Evolutionary conservation across 2,888 invertebrate genomes (phyloP).

Genomic region (Creontiades dilutus): DNA sequence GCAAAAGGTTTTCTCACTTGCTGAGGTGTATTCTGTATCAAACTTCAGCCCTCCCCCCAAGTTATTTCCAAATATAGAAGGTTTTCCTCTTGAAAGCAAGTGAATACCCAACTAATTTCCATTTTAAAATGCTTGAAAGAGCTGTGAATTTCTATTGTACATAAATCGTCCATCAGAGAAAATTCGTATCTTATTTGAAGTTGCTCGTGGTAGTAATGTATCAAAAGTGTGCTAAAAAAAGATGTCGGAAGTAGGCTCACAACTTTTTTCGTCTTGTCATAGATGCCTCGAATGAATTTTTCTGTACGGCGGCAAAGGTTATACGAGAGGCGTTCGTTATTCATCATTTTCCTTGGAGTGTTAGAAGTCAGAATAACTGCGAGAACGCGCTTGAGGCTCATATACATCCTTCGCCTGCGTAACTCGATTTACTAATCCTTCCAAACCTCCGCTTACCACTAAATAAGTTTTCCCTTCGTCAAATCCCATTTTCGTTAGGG

Average conservation of each 20-base stretch:
- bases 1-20: not conserved
- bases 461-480: slow-evolving; percentile 39
- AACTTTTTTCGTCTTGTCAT: not conserved
- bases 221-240: not conserved
- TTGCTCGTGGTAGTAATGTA: not conserved
- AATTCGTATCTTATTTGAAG: not conserved
- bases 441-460: slow-evolving; percentile 45
- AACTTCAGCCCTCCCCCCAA: not conserved
- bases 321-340: not conserved
- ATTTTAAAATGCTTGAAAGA: slow-evolving; percentile 14
- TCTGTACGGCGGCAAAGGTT: not conserved
- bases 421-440: slow-evolving; percentile 51
- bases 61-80: not conserved
- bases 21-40: not conserved
- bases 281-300: not conserved
- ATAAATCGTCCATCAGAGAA: not conserved
- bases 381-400: not conserved
- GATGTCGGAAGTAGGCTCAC: not conserved
- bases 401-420: slow-evolving; percentile 2
- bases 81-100: not conserved
- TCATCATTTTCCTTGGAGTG: not conserved
- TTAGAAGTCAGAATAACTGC: not conserved
- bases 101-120: slow-evolving; percentile 45
- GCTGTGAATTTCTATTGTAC: not conserved
- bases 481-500: slow-evolving; percentile 21